Percentiles rank a stretch among this genome's conserved stretches.
Evolutionary conservation across 2,797 vertebrate species (phyloP).

Genomic region (Chaenodraco wilsoni): DNA sequence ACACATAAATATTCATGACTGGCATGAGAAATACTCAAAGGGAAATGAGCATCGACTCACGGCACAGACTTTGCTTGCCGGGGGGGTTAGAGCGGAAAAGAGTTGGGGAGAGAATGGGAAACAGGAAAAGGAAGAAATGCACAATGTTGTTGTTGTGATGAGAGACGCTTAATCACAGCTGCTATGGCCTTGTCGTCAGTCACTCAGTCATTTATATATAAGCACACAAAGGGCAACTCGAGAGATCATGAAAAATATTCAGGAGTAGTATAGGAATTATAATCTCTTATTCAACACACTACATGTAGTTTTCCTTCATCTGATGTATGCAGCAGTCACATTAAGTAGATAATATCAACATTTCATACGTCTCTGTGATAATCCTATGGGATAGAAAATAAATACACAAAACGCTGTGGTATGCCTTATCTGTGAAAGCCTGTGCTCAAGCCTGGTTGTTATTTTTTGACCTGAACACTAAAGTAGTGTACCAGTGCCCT

Average conservation of each 20-base stretch:
- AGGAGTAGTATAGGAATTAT: not conserved
- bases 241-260: slow-evolving; percentile 32
- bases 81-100: slow-evolving; percentile 35
- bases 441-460: slow-evolving; percentile 2
- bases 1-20: slow-evolving; percentile 73
- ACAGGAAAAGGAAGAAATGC: slow-evolving; percentile 64
- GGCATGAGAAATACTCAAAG: slow-evolving; percentile 62
- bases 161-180: slow-evolving; percentile 47
- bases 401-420: not conserved
- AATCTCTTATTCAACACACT: not conserved
- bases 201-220: slow-evolving; percentile 28
- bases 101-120: slow-evolving; percentile 34
- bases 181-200: slow-evolving; percentile 33
- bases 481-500: slow-evolving; percentile 4
- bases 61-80: slow-evolving; percentile 26
- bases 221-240: slow-evolving; percentile 41
- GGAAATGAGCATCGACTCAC: slow-evolving; percentile 45
- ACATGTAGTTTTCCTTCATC: not conserved
- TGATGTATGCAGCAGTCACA: slow-evolving; percentile 10
- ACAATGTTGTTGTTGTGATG: slow-evolving; percentile 46
- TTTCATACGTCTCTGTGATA: not conserved
- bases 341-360: not conserved
- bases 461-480: slow-evolving; percentile 12
- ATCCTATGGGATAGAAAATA: slow-evolving; percentile 1
- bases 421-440: slow-evolving; percentile 16